Evolutionary conservation across 2,113 vertebrate species (phyloP).

Genomic region (Probosciger aterrimus): DNA sequence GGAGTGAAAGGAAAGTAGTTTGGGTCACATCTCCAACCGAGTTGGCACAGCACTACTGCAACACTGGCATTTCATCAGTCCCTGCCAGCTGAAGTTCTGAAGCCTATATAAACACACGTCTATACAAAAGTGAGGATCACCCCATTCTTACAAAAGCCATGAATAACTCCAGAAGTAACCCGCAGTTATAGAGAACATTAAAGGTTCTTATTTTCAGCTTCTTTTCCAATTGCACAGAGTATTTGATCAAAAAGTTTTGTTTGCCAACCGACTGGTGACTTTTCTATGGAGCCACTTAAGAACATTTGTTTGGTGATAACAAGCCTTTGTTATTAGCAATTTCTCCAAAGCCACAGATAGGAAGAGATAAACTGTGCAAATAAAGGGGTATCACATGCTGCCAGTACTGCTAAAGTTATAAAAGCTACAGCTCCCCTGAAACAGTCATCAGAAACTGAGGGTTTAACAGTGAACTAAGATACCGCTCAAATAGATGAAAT

Average conservation of each 20-base stretch:
- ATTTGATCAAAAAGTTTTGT: neutral
- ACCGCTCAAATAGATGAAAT: neutral
- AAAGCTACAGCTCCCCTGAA: neutral
- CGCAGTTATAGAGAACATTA: neutral
- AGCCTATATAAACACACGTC: neutral
- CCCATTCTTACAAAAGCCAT: neutral
- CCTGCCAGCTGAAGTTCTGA: neutral
- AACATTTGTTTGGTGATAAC: conserved; percentile 24
- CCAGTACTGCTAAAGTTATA: neutral
- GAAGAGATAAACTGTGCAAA: conserved; percentile 59
- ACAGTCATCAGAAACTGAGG: neutral
- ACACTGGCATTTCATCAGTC: neutral
- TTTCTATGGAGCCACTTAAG: neutral
- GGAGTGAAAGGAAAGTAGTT: neutral
- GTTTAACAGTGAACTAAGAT: neutral
- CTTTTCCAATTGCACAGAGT: neutral
- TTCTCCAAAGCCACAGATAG: conserved; percentile 26
- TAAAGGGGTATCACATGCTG: neutral
- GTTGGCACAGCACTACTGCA: neutral
- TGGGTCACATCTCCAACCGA: neutral
- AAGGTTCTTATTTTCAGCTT: neutral
- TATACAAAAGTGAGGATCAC: neutral
- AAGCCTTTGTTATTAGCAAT: conserved; percentile 2
- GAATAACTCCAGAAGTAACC: neutral
- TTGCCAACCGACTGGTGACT: neutral